Evolutionary conservation across 2,888 invertebrate species (phyloP), one percentile per base, ranked within the genome.

Genomic region (Polydrusus tereticollis): DNA sequence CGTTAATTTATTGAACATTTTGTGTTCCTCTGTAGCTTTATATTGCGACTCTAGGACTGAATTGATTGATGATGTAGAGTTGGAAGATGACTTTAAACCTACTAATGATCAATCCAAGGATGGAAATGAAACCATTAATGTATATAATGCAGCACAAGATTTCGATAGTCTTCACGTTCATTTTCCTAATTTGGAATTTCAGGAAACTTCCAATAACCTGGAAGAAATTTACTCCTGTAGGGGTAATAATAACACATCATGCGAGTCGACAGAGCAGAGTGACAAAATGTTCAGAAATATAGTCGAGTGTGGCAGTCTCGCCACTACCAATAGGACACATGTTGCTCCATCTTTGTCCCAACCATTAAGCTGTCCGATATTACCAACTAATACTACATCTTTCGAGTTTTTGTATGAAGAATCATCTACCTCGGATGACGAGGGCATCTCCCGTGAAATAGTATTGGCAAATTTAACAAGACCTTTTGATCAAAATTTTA

Each of bases 361-460:
- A 2, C 73, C 75, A 14, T 23, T 62, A 20, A 78, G 78, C 41
- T 77, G 77, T 55, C 77, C 77, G 14, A 50, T 59, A n/a, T 50
- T 77, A 18, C 45, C 66, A 0, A 72, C 63, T 2, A 65, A 67
- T 14, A 33, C 62, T 29, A 41, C 77, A 36, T 72, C 73, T 8
- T 77, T 75, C 58, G 74, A 76, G 7, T 77, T 68, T 50, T 55
- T 77, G 7, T 77, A 76, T 59, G 77, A 77, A 69, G 70, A 75
- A 18, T 62, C 66, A 12, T 64, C 67, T 8, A 29, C 33, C 2
- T 47, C 59, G 6, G 60, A 65, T 6, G 29, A 45, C 29, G 57
- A 62, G 1, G 12, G 20, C 2, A 12, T 41, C n/a, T 43, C 47
- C 16, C 66, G 60, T 12, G 69, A 68, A 18, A 29, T 43, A 2